These are phyloP conservation scores for Alexandromys fortis DNA, from an alignment of 2,113 vertebrate genomes.

Conservation along the genomic window DNA sequence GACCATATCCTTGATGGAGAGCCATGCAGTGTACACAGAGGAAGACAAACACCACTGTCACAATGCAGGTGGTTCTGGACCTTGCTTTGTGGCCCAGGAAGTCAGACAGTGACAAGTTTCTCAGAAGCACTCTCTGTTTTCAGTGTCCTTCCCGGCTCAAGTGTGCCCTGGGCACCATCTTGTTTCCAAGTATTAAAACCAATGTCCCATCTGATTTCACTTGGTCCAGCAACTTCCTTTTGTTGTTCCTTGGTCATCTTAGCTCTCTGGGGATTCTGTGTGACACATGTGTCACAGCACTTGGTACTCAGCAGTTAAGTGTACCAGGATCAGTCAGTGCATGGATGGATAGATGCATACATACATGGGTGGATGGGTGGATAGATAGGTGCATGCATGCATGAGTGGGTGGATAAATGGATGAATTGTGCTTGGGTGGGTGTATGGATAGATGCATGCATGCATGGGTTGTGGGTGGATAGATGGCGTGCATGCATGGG, in stretches of 20 bases:
- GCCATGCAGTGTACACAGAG: accelerated
- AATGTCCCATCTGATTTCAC: neutral
- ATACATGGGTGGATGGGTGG: too few species aligned
- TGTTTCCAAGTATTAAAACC: neutral
- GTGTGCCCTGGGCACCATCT: accelerated
- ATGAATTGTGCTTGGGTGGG: too few species aligned
- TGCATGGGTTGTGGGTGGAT: too few species aligned
- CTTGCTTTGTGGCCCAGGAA: accelerated
- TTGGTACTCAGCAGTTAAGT: neutral
- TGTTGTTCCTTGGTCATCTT: too few species aligned
- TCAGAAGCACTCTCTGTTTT: too few species aligned
- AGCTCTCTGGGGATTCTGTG: neutral
- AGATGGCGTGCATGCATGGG: accelerated
- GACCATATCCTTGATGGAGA: too few species aligned
- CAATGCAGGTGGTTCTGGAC: accelerated
- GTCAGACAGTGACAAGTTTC: neutral
- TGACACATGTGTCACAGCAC: accelerated
- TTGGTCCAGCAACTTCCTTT: neutral
- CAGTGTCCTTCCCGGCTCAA: accelerated
- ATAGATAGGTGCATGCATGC: neutral
- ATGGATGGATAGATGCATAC: neutral
- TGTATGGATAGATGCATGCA: too few species aligned
- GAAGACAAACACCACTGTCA: accelerated
- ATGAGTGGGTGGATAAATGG: neutral
- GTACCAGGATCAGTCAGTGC: accelerated